Percentiles rank a stretch among this genome's conserved stretches.
Evolutionary conservation across 2,797 vertebrate genomes (phyloP).

Genomic region (Anguilla pacifica): DNA sequence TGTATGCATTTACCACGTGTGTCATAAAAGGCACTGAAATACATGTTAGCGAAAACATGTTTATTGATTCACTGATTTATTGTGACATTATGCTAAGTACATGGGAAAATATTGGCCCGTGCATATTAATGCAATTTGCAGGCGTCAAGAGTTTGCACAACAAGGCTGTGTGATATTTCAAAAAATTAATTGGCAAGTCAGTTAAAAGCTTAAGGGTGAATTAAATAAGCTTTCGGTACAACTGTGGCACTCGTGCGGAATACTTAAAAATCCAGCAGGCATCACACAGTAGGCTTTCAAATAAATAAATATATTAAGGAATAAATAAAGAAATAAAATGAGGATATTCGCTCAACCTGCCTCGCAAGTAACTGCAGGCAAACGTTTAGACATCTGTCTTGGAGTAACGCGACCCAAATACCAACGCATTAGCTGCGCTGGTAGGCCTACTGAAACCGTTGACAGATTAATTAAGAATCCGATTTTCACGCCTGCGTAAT

Average conservation of each 20-base stretch:
- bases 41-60: background rate
- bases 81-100: conserved; percentile 17
- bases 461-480: conserved; percentile 36
- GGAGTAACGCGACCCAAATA: conserved; percentile 5
- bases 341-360: conserved; percentile 18
- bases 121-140: conserved; percentile 31
- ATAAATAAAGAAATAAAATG: conserved; percentile 24
- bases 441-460: background rate
- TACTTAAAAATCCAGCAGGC: conserved; percentile 25
- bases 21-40: background rate
- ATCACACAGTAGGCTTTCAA: conserved; percentile 9
- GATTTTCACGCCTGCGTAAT: background rate
- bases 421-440: conserved; percentile 7
- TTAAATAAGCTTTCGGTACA: conserved; percentile 52
- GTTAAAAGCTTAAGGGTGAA: conserved; percentile 52
- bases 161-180: conserved; percentile 53
- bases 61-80: conserved; percentile 3
- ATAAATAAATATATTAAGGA: background rate
- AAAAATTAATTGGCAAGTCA: conserved; percentile 56
- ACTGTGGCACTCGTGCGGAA: conserved; percentile 40
- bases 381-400: conserved; percentile 16
- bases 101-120: background rate
- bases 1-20: background rate
- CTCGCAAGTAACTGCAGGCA: conserved; percentile 23
- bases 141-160: conserved; percentile 54